These are phyloP conservation scores for Parelbella ahira DNA, from an alignment of 2,888 invertebrate genomes.

Conservation along the genomic window DNA sequence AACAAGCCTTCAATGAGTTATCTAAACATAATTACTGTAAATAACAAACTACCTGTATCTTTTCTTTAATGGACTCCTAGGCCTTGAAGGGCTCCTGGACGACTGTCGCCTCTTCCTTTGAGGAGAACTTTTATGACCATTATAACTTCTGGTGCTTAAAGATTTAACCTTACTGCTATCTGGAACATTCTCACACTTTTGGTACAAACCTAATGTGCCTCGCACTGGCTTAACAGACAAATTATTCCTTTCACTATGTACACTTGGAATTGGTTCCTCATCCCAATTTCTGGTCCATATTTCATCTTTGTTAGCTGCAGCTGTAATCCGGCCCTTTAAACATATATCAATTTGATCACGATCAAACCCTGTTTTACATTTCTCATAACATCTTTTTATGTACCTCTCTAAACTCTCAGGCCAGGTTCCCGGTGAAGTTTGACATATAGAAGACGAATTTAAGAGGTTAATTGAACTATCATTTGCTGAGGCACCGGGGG, in stretches of 20 bases:
- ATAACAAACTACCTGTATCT: conserved; percentile 55
- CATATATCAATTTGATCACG: conserved; percentile 97
- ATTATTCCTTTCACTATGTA: conserved; percentile 87
- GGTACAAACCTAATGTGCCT: conserved; percentile 80
- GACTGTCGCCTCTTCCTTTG: conserved; percentile 56
- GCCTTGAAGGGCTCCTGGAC: conserved; percentile 63
- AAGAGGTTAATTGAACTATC: conserved; percentile 53
- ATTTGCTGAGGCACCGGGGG: conserved; percentile 44
- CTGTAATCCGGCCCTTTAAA: conserved; percentile 95
- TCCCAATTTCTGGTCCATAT: conserved; percentile 97
- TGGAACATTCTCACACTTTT: conserved; percentile 66
- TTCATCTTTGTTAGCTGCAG: conserved; percentile 92
- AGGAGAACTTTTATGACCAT: conserved; percentile 53
- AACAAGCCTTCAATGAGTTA: too few species aligned
- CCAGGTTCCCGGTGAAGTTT: conserved; percentile 82
- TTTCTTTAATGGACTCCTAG: conserved; percentile 75
- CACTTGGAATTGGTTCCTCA: conserved; percentile 94
- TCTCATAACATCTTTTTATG: conserved; percentile 94
- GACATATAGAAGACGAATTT: conserved; percentile 54
- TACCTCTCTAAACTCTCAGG: conserved; percentile 91
- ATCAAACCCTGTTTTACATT: conserved; percentile 92
- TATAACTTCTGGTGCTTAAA: conserved; percentile 40
- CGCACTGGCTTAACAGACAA: conserved; percentile 82
- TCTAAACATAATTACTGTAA: too few species aligned
- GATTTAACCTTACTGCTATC: conserved; percentile 38